Evolutionary conservation across 2,888 invertebrate genomes (phyloP), one percentile per base, ranked within the genome.

Genomic region (Chymomyza caudatula): DNA sequence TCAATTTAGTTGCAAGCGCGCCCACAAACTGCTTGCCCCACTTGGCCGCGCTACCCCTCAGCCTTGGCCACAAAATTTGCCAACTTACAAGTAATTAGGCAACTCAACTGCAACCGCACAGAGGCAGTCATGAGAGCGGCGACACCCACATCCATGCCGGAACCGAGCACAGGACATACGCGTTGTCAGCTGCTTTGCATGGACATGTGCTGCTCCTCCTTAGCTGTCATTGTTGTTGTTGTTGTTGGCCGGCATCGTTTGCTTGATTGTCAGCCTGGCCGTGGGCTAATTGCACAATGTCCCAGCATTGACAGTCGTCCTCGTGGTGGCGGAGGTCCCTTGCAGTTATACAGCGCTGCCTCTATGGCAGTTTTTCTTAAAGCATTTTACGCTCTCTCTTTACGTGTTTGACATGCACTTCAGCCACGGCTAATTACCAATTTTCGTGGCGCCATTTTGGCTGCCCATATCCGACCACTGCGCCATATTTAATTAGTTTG

Each of bases 1-100:
- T 88, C 85, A 88, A 88, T 88, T 88, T 86, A 78, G 78, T 76
- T 76, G 78, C 76, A 47, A 56, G 57, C 44, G 42, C 51, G 47
- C 19, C 51, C 51, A 20, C 51, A 17, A 51, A 22, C 19, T 20
- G 19, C 51, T 20, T 20, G 8, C 2, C 19, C 44, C 44, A 3
- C 11, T 15, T 4, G 43, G 13, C 17, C 44, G 8, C 5, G 29
- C 29, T 1, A 11, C 70, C 71, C 71, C 68, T 75, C 74, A 85
- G 69, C 77, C 78, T 73, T 69, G 73, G 78, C 88, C 86, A 75
- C 88, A 88, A 86, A 37, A 79, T 85, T 87, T 78, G 74, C 81
- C 83, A 82, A 88, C 83, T 88, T 80, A 77, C 87, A 87, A 88
- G 87, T 87, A 89, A 88, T 88, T 88, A 88, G 88, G 84, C 88